phyloP scores from a whole-genome alignment of 2,113 vertebrate species.

The Pogonocichla stellata region DNA sequence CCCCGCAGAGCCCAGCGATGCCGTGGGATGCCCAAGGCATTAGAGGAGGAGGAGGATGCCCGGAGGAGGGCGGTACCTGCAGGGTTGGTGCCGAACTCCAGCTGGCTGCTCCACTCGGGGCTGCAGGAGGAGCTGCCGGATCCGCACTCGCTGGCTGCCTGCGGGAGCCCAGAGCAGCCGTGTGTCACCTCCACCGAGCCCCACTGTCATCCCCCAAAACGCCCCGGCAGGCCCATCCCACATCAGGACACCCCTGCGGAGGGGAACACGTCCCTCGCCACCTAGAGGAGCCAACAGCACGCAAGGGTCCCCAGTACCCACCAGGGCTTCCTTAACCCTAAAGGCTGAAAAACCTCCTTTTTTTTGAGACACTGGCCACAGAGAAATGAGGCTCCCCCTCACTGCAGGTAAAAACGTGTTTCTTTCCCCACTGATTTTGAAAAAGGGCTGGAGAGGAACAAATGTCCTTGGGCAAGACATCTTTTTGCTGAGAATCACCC shows the following conservation, averaged over 20 bases:
- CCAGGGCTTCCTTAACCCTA: rapidly evolving
- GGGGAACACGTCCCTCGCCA: rapidly evolving
- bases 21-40: rapidly evolving
- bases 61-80: constrained; percentile 76
- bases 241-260: rapidly evolving
- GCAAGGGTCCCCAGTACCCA: rapidly evolving
- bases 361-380: background rate
- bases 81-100: constrained; percentile 84
- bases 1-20: background rate
- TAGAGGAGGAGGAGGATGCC: too few species aligned
- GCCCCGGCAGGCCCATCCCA: rapidly evolving
- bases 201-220: background rate
- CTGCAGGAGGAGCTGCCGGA: constrained; percentile 92
- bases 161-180: background rate
- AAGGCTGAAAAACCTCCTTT: background rate
- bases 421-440: background rate
- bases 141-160: constrained; percentile 87
- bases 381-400: rapidly evolving
- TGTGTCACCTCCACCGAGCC: background rate
- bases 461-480: background rate
- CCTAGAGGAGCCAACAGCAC: background rate
- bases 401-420: background rate
- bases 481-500: background rate
- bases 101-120: constrained; percentile 91
- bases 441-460: rapidly evolving